Conservation (phyloP, 2,113 vertebrate species). For the Canis aureus region DNA sequence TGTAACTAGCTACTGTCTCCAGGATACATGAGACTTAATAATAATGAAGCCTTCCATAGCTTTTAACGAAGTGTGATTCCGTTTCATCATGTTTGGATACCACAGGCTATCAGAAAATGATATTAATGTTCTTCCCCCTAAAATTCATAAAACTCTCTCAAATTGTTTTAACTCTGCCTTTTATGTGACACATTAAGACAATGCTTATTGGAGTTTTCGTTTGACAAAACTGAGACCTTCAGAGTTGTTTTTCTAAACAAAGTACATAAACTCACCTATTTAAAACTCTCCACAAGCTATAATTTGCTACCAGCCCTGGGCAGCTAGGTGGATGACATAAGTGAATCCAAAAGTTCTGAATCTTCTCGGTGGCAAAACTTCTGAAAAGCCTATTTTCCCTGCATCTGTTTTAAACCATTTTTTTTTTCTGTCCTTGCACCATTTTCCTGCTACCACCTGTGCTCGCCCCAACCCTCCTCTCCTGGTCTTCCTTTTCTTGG, state of each 20-base stretch:
- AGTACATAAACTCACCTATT: conserved; percentile 22
- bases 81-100: conserved; percentile 54
- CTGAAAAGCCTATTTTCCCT: not conserved
- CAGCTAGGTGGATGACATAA: not conserved
- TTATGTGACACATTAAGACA: conserved; percentile 41
- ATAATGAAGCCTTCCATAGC: not conserved
- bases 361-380: not conserved
- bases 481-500: not conserved
- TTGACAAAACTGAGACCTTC: not conserved
- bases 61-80: conserved; percentile 34
- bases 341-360: not conserved
- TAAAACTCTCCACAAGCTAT: not conserved
- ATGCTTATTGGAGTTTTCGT: conserved; percentile 34
- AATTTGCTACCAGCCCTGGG: not conserved
- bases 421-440: fast-evolving
- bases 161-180: not conserved
- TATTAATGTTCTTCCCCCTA: conserved; percentile 17
- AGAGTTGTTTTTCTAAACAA: conserved; percentile 1
- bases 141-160: conserved; percentile 2
- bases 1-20: not conserved
- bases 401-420: not conserved
- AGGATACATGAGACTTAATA: not conserved
- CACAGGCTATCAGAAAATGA: conserved; percentile 41
- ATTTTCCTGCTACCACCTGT: no score
- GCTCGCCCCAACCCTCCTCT: not conserved